These are phyloP conservation scores for Venturia canescens DNA, from an alignment of 1,140 invertebrate species.

Conservation along the genomic window DNA sequence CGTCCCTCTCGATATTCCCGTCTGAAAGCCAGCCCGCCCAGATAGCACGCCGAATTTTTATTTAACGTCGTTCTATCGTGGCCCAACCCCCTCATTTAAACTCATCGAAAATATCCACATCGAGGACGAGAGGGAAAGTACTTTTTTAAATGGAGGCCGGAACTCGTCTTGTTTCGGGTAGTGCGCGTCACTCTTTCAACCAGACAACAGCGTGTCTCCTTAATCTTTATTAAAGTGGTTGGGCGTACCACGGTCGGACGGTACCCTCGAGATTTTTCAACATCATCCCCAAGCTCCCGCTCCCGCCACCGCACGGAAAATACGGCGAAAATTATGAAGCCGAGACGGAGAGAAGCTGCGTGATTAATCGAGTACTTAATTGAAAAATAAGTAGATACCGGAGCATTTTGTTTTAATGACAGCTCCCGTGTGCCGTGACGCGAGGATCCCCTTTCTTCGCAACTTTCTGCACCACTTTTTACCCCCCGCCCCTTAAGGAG, in stretches of 20 bases:
- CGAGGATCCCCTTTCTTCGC: conserved; percentile 12
- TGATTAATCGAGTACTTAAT: conserved; percentile 62
- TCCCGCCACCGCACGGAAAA: background rate
- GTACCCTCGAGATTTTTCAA: conserved; percentile 47
- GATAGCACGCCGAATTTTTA: conserved; percentile 1
- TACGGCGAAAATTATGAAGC: conserved; percentile 43
- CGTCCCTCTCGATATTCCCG: conserved; percentile 8
- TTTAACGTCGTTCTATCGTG: background rate
- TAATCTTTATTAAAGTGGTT: conserved; percentile 64
- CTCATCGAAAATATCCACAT: background rate
- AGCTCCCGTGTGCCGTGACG: conserved; percentile 13
- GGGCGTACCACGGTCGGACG: background rate
- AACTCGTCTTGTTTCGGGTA: background rate
- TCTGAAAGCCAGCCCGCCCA: background rate
- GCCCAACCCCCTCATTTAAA: background rate
- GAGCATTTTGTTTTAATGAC: conserved; percentile 49
- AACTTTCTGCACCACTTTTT: background rate
- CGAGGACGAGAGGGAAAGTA: conserved; percentile 1
- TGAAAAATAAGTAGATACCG: conserved; percentile 61
- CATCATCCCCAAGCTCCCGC: background rate
- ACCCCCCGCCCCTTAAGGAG: background rate
- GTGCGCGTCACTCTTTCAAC: conserved; percentile 19
- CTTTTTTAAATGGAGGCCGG: conserved; percentile 18
- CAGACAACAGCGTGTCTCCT: conserved; percentile 42
- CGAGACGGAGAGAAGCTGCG: conserved; percentile 42